Evolutionary conservation across 2,888 invertebrate genomes (phyloP).

Genomic region (Dendrolimus pini): DNA sequence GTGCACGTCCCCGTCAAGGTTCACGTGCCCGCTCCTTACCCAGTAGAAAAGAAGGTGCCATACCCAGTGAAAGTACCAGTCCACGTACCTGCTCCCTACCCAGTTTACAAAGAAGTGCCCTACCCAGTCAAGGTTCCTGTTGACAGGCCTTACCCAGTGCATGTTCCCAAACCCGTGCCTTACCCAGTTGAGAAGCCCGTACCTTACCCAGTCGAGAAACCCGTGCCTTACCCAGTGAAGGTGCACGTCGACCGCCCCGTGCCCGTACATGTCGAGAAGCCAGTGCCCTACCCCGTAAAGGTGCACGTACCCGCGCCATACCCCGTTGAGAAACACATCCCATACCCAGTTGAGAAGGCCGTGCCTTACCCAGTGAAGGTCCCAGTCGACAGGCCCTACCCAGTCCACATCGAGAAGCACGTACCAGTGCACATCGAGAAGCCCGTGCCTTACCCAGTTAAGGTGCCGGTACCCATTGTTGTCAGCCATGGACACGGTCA

Average conservation of each 20-base stretch:
- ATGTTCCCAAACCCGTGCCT: conserved; percentile 77
- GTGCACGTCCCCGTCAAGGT: conserved; percentile 81
- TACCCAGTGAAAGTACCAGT: conserved; percentile 80
- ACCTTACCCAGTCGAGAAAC: conserved; percentile 78
- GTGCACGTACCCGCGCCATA: conserved; percentile 81
- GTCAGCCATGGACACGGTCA: conserved; percentile 65
- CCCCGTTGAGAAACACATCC: conserved; percentile 77
- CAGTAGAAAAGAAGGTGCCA: conserved; percentile 81
- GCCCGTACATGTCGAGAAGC: conserved; percentile 63
- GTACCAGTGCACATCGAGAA: conserved; percentile 80
- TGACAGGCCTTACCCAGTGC: conserved; percentile 80
- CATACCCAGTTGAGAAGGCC: conserved; percentile 81
- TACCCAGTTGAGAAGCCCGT: conserved; percentile 77
- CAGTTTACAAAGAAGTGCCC: conserved; percentile 75
- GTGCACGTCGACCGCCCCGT: conserved; percentile 77
- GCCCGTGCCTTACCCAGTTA: conserved; percentile 79
- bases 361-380: conserved; percentile 81
- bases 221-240: conserved; percentile 78
- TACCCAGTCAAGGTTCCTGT: conserved; percentile 81
- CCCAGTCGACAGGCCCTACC: conserved; percentile 79
- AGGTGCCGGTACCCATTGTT: conserved; percentile 75
- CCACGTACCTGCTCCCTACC: conserved; percentile 79
- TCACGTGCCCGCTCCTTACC: conserved; percentile 81
- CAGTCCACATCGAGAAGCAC: conserved; percentile 80
- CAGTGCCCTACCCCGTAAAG: conserved; percentile 77